A percentile compares a stretch with the other conserved stretches of the same genome.
These are phyloP conservation scores for Cheilosia soror DNA, from an alignment of 2,888 invertebrate genomes.

Conservation along the genomic window DNA sequence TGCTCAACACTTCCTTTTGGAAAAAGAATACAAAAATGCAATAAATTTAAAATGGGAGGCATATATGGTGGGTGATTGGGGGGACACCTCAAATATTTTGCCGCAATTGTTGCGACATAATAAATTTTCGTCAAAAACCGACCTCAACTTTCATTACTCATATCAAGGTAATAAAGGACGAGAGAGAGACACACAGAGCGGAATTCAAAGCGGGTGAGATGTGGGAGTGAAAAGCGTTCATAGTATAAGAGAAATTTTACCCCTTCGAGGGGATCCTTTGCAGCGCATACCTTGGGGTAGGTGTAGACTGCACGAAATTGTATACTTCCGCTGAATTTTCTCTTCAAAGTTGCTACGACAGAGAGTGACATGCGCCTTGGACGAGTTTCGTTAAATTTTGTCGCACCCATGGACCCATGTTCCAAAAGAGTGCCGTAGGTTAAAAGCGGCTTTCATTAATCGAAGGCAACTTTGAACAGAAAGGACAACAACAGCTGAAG, in stretches of 20 bases:
- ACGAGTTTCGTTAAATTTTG: conserved; percentile 61
- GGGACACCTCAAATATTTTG: conserved; percentile 60
- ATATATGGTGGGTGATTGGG: not conserved
- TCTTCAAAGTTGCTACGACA: not conserved
- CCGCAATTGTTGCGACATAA: conserved; percentile 71
- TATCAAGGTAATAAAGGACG: conserved; percentile 55
- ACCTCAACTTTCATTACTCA: conserved; percentile 64
- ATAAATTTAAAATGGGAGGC: not conserved
- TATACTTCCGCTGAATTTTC: conserved; percentile 15
- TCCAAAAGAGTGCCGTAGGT: conserved; percentile 37
- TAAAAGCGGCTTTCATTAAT: conserved; percentile 53
- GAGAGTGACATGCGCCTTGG: conserved; percentile 46
- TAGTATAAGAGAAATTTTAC: conserved; percentile 54
- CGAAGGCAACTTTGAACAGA: conserved; percentile 39
- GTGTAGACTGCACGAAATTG: conserved; percentile 46
- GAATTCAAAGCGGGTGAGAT: not conserved
- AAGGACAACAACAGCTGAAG: conserved; percentile 24
- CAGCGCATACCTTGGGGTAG: conserved; percentile 11
- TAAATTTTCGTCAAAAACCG: conserved; percentile 63
- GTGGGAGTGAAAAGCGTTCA: not conserved
- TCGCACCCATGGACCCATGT: conserved; percentile 67
- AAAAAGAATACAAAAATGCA: not conserved
- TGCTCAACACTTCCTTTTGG: not conserved
- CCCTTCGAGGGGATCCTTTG: conserved; percentile 15
- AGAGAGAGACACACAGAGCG: not conserved